A percentile compares a stretch with the other conserved stretches of the same genome.
Conservation (phyloP, 2,888 invertebrate species). For the Zaprionus bogoriensis region DNA sequence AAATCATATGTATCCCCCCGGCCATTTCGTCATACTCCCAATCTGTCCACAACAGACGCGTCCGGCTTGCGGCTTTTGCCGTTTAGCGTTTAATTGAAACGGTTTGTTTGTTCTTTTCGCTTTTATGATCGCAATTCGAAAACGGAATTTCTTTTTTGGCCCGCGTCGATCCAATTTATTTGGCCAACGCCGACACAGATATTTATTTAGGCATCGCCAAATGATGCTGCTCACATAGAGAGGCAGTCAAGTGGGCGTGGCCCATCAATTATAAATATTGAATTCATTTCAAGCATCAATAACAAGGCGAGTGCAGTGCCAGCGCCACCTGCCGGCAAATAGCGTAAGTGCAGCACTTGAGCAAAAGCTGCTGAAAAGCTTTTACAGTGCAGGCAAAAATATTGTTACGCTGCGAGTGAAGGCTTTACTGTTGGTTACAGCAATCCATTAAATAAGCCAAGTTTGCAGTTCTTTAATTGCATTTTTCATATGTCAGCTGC, state of each 20-base stretch:
- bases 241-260: not conserved
- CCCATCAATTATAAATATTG: conserved; percentile 13
- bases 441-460: too few species aligned
- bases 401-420: not conserved
- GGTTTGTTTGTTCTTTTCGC: conserved; percentile 27
- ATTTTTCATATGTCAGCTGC: not conserved
- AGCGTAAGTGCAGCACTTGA: not conserved
- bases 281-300: not conserved
- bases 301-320: not conserved
- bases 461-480: not conserved
- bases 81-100: conserved; percentile 26
- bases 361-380: not conserved
- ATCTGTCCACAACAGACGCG: conserved; percentile 2
- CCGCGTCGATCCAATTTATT: too few species aligned
- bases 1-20: not conserved
- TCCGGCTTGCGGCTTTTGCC: conserved; percentile 16
- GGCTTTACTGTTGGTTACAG: not conserved
- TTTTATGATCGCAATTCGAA: conserved; percentile 47
- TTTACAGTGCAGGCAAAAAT: not conserved
- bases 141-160: conserved; percentile 32
- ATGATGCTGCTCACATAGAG: not conserved
- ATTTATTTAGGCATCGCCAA: conserved; percentile 42
- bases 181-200: conserved; percentile 54
- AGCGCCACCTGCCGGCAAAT: not conserved
- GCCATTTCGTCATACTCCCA: conserved; percentile 21